phyloP scores from a whole-genome alignment of 2,113 vertebrate genomes.

The Pionites leucogaster region DNA sequence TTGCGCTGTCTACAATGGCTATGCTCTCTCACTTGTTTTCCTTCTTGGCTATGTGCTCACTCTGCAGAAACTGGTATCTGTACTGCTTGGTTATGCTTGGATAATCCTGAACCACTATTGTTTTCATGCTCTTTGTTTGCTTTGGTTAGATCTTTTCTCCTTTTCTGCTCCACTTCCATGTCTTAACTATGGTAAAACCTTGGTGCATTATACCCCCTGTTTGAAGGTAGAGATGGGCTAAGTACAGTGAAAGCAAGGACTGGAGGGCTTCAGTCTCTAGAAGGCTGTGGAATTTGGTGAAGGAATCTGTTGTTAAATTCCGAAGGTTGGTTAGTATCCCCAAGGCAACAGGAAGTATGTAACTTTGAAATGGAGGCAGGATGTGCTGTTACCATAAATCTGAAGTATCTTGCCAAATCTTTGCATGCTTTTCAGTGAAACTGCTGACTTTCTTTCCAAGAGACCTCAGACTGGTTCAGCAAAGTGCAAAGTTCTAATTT shows the following conservation, averaged over 20 bases:
- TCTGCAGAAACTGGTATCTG: background rate
- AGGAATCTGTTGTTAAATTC: background rate
- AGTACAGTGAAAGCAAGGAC: background rate
- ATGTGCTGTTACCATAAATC: background rate
- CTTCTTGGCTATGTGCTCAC: background rate
- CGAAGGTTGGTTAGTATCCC: background rate
- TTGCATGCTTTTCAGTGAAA: background rate
- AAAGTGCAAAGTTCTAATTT: background rate
- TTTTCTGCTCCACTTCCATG: background rate
- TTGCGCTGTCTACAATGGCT: background rate
- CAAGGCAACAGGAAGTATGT: background rate
- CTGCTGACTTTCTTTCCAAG: background rate
- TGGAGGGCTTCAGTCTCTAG: background rate
- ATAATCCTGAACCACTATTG: background rate
- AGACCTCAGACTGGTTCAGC: background rate
- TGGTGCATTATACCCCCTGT: rapidly evolving
- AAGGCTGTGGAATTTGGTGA: background rate
- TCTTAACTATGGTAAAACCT: background rate
- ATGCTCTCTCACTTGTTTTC: background rate
- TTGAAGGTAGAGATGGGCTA: background rate
- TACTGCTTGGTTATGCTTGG: background rate
- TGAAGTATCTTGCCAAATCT: background rate
- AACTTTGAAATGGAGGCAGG: background rate
- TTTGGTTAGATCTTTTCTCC: background rate
- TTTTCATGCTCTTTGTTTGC: background rate